Conservation (phyloP, 1,140 invertebrate genomes). For the Pseudomyrmex dendroicus region DNA sequence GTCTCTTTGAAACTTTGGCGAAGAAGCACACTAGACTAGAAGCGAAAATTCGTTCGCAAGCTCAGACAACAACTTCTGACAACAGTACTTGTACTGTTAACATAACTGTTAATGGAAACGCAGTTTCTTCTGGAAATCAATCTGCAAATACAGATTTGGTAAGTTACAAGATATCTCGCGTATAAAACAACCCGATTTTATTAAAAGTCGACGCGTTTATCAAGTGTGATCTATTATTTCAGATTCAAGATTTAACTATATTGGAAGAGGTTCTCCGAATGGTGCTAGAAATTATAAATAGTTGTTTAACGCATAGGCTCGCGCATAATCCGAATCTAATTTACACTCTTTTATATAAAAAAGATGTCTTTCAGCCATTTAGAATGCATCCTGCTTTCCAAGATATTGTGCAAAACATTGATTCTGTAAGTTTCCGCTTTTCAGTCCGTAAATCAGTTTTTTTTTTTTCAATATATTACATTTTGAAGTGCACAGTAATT, state of each 20-base stretch:
- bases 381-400: constrained; percentile 95
- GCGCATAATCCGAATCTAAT: constrained; percentile 97
- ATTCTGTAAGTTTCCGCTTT: constrained; percentile 89
- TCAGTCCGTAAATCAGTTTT: neutral
- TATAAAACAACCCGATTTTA: constrained; percentile 3
- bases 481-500: neutral
- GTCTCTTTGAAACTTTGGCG: constrained; percentile 94
- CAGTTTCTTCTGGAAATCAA: constrained; percentile 36
- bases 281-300: constrained; percentile 98
- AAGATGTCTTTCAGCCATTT: constrained; percentile 95
- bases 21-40: constrained; percentile 90
- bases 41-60: constrained; percentile 80
- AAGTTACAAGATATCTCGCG: constrained; percentile 36
- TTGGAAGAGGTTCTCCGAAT: constrained; percentile 98
- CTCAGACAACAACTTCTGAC: constrained; percentile 66
- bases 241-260: constrained; percentile 96
- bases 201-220: neutral
- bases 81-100: constrained; percentile 68
- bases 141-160: constrained; percentile 80
- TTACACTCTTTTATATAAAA: constrained; percentile 98
- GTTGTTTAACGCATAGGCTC: constrained; percentile 94
- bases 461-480: neutral
- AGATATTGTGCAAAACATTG: constrained; percentile 98
- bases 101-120: constrained; percentile 75
- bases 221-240: constrained; percentile 55